Evolutionary conservation across 2,113 vertebrate genomes (phyloP), one percentile per base, ranked within the genome.

Genomic region (Sakesphorus luctuosus): DNA sequence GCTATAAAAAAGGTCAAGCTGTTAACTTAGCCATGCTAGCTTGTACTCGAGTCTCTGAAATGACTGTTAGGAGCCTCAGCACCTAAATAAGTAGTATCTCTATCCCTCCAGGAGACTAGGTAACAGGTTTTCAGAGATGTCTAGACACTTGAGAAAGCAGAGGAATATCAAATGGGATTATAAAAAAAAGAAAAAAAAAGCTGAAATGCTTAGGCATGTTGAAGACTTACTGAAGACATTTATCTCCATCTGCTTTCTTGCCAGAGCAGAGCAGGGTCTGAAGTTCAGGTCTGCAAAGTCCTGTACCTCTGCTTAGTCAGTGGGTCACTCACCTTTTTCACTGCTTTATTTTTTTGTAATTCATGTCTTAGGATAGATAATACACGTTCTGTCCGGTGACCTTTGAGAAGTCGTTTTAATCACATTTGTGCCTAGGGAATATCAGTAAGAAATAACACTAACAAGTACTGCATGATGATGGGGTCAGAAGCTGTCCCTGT

Each of bases 401-500:
- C 95, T 96, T 90, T 94, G 68, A 90, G 76, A 88, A 95, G 78
- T 71, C 33, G 91, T 92, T 96, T 88, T 96, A 96, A 95, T 97
- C 78, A 66, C n/a, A 36, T 83, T 74, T 92, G 50, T 87, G 85
- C 38, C 72, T 47, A 44, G 88, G 85, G 90, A 96, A 85, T 92
- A 78, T 31, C 80, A 72, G 72, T n/a, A 92, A 97, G 68, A 93
- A 84, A 78, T 94, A 88, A 46, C 47, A 61, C 47, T 72, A 90
- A 91, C 83, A 84, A 92, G 85, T 36, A 72, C 77, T 66, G 67
- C 38, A 63, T 21, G 66, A 38, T 80, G 47, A 62, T 61, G 69
- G 55, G 81, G 55, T 84, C 68, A 88, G 59, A 91, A 52, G 66
- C 80, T 38, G 55, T 63, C 35, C 79, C n/a, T 46, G 47, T 38